Conservation (phyloP, 1,140 invertebrate genomes). For the Delia radicum region DNA sequence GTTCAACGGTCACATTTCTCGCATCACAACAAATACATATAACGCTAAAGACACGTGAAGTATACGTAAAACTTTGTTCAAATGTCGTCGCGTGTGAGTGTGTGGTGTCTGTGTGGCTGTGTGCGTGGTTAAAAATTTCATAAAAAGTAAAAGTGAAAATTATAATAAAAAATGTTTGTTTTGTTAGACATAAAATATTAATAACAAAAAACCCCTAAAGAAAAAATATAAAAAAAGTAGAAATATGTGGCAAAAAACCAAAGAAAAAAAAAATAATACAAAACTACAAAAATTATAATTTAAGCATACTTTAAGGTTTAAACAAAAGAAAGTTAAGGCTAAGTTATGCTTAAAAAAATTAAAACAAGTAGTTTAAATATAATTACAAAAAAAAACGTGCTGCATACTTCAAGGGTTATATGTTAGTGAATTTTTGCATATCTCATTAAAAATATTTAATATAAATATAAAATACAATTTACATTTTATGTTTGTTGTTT, state of each 20-base stretch:
- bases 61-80: background rate
- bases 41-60: background rate
- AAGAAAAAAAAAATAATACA: background rate
- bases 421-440: no score
- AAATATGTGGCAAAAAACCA: background rate
- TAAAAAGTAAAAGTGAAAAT: background rate
- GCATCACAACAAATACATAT: background rate
- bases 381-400: background rate
- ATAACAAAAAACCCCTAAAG: background rate
- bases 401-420: background rate
- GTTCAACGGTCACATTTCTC: background rate
- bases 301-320: no score
- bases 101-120: background rate
- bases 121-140: background rate
- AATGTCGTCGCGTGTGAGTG: background rate
- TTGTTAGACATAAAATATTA: background rate
- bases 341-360: no score
- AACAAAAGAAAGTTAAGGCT: no score
- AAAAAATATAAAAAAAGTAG: no score
- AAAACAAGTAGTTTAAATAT: no score
- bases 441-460: no score
- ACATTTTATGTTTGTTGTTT: no score
- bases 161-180: background rate
- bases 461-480: no score
- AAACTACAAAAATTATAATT: background rate